phyloP scores from a whole-genome alignment of 2,888 invertebrate species.

The Schizotus pectinicornis region DNA sequence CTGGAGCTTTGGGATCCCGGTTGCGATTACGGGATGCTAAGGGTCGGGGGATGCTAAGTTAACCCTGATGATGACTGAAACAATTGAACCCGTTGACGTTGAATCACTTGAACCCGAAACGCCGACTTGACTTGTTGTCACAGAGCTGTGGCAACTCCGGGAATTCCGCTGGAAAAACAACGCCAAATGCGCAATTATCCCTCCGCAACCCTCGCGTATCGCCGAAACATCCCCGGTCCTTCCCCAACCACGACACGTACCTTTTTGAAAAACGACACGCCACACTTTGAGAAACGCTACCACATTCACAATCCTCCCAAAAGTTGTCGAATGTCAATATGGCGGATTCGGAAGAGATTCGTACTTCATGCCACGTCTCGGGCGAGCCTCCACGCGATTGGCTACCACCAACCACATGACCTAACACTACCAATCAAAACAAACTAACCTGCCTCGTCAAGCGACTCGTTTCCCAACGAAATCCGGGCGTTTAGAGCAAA shows the following conservation, averaged over 20 bases:
- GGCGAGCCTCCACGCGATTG: slow-evolving; percentile 47
- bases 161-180: slow-evolving; percentile 52
- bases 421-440: slow-evolving; percentile 38
- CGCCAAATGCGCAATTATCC: slow-evolving; percentile 36
- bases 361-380: slow-evolving; percentile 83
- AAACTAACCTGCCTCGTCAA: slow-evolving; percentile 27
- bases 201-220: background rate
- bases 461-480: slow-evolving; percentile 20
- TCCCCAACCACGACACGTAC: slow-evolving; percentile 55
- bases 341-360: slow-evolving; percentile 81
- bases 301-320: slow-evolving; percentile 73
- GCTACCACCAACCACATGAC: slow-evolving; percentile 45
- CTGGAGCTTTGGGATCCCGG: background rate
- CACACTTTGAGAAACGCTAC: slow-evolving; percentile 63
- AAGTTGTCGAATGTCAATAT: slow-evolving; percentile 82
- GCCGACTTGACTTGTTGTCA: slow-evolving; percentile 64
- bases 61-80: background rate
- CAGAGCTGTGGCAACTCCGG: slow-evolving; percentile 61
- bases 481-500: background rate
- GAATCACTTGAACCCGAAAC: slow-evolving; percentile 41
- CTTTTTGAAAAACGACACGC: slow-evolving; percentile 62
- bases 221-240: background rate
- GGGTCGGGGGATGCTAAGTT: background rate
- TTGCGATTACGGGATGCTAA: background rate
- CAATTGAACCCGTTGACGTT: background rate